Percentiles rank a stretch among this genome's conserved stretches.
Conservation (phyloP, 2,888 invertebrate species). For the Barypeithes pellucidus region DNA sequence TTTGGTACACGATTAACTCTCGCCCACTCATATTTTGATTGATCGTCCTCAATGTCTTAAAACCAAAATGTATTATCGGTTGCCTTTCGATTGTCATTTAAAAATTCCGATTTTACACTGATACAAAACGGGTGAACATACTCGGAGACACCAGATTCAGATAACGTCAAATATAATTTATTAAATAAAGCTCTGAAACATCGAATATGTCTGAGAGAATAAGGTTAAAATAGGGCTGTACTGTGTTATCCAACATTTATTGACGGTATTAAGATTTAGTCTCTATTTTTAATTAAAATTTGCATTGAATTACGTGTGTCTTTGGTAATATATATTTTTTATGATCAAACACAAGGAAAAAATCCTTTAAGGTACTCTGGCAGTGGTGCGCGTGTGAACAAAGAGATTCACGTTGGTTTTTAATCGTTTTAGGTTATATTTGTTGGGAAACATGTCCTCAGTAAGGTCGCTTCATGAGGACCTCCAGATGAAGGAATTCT, state of each 20-base stretch:
- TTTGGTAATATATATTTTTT: no score
- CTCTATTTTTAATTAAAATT: no score
- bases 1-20: constrained; percentile 34
- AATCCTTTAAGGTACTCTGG: no score
- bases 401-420: no score
- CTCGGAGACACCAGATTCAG: constrained; percentile 42
- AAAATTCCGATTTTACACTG: constrained; percentile 53
- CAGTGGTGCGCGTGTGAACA: no score
- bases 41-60: constrained; percentile 34
- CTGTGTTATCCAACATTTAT: neutral
- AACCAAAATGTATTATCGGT: constrained; percentile 42
- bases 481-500: no score
- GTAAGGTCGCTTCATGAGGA: no score
- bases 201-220: constrained; percentile 28
- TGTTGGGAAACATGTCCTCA: no score
- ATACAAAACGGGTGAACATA: constrained; percentile 54
- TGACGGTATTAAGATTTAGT: neutral
- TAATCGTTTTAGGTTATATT: no score
- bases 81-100: constrained; percentile 29
- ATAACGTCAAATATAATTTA: constrained; percentile 53
- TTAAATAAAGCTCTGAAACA: constrained; percentile 48
- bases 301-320: no score
- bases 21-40: constrained; percentile 37
- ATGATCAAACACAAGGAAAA: no score
- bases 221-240: constrained; percentile 13